Conservation (phyloP, 2,797 vertebrate species). For the Anguilla pacifica region DNA sequence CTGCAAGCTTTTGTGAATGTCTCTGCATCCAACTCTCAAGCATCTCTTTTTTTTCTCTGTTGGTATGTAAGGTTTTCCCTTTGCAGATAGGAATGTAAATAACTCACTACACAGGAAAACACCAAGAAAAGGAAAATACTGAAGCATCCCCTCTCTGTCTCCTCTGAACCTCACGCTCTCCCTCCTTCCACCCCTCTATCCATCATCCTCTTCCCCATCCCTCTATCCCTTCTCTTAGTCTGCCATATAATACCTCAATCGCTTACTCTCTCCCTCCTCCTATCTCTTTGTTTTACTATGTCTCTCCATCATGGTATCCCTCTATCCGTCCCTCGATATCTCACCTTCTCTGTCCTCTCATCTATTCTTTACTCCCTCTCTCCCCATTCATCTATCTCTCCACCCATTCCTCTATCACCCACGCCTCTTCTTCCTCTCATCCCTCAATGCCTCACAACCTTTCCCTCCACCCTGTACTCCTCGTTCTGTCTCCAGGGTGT, state of each 20-base stretch:
- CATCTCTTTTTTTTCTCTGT: background rate
- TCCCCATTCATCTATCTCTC: slow-evolving; percentile 29
- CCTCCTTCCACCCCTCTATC: background rate
- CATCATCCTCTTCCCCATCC: slow-evolving; percentile 37
- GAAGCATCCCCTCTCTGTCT: background rate
- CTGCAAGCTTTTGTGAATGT: background rate
- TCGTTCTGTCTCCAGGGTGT: background rate
- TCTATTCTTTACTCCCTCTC: slow-evolving; percentile 25
- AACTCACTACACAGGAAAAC: background rate
- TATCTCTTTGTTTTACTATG: background rate
- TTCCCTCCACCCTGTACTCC: background rate
- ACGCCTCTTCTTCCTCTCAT: background rate
- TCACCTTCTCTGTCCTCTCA: background rate
- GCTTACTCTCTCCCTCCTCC: background rate
- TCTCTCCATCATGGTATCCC: background rate
- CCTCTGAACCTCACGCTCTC: slow-evolving; percentile 26
- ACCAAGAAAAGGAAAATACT: background rate
- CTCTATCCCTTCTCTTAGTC: slow-evolving; percentile 29
- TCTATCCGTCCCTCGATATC: slow-evolving; percentile 28
- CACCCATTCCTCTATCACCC: slow-evolving; percentile 34
- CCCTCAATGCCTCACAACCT: background rate
- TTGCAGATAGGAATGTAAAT: background rate
- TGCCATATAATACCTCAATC: slow-evolving; percentile 32
- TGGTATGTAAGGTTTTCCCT: background rate
- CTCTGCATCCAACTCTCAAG: background rate